Conservation (phyloP, 2,888 invertebrate species). For the Agonopterix subpropinquella region DNA sequence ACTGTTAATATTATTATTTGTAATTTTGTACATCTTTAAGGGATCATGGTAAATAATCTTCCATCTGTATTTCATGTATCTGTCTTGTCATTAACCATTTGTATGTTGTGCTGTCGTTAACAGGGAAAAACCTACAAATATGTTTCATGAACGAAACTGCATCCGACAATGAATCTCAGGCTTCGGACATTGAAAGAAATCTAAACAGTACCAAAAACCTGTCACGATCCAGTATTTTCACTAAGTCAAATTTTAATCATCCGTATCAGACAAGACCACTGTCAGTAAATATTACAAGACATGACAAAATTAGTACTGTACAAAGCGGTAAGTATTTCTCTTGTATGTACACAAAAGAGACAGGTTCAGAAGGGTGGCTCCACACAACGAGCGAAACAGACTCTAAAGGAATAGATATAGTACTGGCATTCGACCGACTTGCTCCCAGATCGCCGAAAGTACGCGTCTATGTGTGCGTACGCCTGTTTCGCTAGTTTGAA, state of each 20-base stretch:
- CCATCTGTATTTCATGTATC: background rate
- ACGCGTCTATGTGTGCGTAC: too few species aligned
- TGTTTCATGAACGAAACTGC: constrained; percentile 97
- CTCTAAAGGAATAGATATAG: too few species aligned
- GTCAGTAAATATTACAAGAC: constrained; percentile 64
- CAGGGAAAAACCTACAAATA: constrained; percentile 95
- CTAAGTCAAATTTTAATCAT: constrained; percentile 62
- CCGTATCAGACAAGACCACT: constrained; percentile 68
- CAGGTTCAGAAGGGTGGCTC: too few species aligned
- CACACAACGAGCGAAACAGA: too few species aligned
- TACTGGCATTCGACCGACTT: too few species aligned
- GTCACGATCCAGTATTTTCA: constrained; percentile 59
- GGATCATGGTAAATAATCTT: constrained; percentile 12
- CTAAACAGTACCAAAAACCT: constrained; percentile 52
- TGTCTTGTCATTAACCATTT: constrained; percentile 20
- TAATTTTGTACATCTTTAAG: constrained; percentile 12
- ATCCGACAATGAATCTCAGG: constrained; percentile 87
- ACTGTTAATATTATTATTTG: too few species aligned
- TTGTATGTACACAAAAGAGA: background rate
- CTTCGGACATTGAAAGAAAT: constrained; percentile 81
- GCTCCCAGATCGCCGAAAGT: too few species aligned
- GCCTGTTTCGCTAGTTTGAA: too few species aligned
- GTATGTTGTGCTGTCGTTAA: constrained; percentile 38
- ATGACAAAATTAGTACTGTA: constrained; percentile 57
- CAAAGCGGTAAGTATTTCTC: constrained; percentile 56